Evolutionary conservation across 2,888 invertebrate species (phyloP).

Genomic region (Cataglyphis livida): DNA sequence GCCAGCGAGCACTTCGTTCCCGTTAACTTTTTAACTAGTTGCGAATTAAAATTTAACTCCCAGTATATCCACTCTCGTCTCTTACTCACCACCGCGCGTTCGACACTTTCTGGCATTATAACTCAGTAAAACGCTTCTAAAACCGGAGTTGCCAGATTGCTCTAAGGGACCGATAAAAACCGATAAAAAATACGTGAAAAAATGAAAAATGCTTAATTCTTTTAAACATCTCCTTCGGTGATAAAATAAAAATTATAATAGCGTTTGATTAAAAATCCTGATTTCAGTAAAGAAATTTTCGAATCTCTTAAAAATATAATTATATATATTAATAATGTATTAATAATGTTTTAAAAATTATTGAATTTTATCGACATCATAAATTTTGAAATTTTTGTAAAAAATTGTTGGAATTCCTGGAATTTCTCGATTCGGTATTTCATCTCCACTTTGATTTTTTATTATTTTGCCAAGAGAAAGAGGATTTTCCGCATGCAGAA

Average conservation of each 20-base stretch:
- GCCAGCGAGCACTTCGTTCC: slow-evolving; percentile 51
- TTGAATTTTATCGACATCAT: not conserved
- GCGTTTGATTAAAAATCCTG: not conserved
- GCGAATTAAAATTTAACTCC: slow-evolving; percentile 82
- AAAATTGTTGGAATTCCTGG: not conserved
- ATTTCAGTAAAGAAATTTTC: not conserved
- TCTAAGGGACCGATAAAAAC: not conserved
- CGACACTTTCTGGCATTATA: slow-evolving; percentile 50
- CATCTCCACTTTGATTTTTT: not conserved
- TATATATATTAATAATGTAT: not conserved
- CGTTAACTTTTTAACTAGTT: slow-evolving; percentile 81
- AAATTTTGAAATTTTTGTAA: not conserved
- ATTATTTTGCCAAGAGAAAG: not conserved
- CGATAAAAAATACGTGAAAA: not conserved
- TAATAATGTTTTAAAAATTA: not conserved
- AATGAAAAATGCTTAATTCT: not conserved
- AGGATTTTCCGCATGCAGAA: not conserved
- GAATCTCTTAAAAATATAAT: not conserved
- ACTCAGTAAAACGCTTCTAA: slow-evolving; percentile 30
- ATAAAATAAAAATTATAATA: slow-evolving; percentile 21
- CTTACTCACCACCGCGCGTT: slow-evolving; percentile 40
- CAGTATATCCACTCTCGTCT: slow-evolving; percentile 60
- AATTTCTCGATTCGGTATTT: not conserved
- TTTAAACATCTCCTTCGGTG: not conserved
- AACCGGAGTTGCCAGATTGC: slow-evolving; percentile 23